These are phyloP conservation scores for Pyrocephalus nanus DNA, from an alignment of 2,797 vertebrate species.

Conservation along the genomic window DNA sequence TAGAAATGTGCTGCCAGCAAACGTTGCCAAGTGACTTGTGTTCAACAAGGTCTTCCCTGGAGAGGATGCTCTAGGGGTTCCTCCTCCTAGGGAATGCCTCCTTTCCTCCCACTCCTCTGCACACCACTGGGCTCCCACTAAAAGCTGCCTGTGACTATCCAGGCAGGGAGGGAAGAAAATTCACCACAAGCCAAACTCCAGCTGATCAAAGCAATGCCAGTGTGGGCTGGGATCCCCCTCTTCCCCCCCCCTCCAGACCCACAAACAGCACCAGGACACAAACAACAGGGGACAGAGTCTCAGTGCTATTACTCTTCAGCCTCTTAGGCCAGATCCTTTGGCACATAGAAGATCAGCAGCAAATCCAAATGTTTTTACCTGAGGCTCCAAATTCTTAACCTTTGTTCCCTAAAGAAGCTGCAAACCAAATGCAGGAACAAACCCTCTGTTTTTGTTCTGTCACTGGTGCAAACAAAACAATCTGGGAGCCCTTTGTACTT, in stretches of 20 bases:
- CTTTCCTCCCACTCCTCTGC: neutral
- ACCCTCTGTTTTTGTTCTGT: neutral
- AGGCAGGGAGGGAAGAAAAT: neutral
- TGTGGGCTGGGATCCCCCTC: neutral
- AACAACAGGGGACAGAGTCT: neutral
- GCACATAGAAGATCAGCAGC: neutral
- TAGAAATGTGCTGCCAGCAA: neutral
- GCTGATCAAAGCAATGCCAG: neutral
- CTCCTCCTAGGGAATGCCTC: neutral
- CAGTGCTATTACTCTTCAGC: neutral
- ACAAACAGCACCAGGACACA: neutral
- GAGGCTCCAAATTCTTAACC: neutral
- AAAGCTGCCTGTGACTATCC: neutral
- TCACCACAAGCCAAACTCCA: neutral
- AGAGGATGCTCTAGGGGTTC: neutral
- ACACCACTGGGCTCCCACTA: accelerated
- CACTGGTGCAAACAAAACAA: neutral
- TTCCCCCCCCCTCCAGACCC: neutral
- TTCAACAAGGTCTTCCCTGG: neutral
- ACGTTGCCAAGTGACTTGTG: neutral
- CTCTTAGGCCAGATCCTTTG: neutral
- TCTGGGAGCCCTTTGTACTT: conserved; percentile 1
- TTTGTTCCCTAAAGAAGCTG: conserved; percentile 20
- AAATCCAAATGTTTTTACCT: neutral
- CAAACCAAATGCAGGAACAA: neutral